Evolutionary conservation across 2,113 vertebrate genomes (phyloP).

Genomic region (Sclerurus mexicanus): DNA sequence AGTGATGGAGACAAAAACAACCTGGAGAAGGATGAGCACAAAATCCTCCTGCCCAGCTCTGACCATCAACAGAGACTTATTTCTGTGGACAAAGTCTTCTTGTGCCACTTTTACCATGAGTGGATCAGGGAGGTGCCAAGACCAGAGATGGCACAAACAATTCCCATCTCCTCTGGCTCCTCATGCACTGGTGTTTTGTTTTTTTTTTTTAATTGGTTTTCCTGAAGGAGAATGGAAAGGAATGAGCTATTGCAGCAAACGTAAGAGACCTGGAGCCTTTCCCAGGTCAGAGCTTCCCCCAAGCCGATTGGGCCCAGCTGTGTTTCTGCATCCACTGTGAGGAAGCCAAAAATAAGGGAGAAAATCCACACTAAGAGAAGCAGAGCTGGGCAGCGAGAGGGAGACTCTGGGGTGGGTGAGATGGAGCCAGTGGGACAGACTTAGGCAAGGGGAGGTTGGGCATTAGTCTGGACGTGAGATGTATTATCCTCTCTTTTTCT

Average conservation of each 20-base stretch:
- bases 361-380: neutral
- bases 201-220: neutral
- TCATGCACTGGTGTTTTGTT: neutral
- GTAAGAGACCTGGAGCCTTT: constrained; percentile 14
- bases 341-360: neutral
- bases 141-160: neutral
- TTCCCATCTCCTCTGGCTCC: neutral
- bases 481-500: neutral
- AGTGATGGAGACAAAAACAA: neutral
- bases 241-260: constrained; percentile 5
- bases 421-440: neutral
- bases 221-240: neutral
- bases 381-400: neutral
- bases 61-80: neutral
- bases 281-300: constrained; percentile 7
- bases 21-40: neutral
- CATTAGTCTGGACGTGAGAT: neutral
- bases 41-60: neutral
- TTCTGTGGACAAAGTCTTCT: neutral
- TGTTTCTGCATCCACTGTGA: neutral
- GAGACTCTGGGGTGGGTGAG: neutral
- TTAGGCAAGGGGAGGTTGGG: rapidly evolving
- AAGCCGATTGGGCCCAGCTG: neutral
- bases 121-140: rapidly evolving
- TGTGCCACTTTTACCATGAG: neutral